A percentile compares a stretch with the other conserved stretches of the same genome.
Evolutionary conservation across 2,797 vertebrate species (phyloP).

Genomic region (Florisuga fusca): DNA sequence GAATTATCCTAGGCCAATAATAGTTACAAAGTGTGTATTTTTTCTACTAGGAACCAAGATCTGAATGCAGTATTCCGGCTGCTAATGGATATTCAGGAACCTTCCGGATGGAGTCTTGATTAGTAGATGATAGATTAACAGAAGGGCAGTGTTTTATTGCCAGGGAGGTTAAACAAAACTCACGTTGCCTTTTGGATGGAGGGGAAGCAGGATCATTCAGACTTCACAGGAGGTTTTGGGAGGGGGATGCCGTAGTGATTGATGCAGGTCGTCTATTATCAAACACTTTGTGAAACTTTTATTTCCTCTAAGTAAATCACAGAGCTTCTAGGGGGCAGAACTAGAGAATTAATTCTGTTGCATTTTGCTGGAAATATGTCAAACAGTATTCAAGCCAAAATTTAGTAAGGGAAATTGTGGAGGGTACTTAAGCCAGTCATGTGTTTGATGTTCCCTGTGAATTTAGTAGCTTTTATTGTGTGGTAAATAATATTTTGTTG

Average conservation of each 20-base stretch:
- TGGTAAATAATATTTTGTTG: constrained; percentile 35
- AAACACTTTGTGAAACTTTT: constrained; percentile 70
- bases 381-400: constrained; percentile 51
- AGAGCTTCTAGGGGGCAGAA: neutral
- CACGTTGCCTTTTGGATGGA: constrained; percentile 54
- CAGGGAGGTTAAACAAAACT: constrained; percentile 74
- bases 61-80: constrained; percentile 58
- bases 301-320: constrained; percentile 77
- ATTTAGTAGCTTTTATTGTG: constrained; percentile 17
- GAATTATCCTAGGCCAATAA: constrained; percentile 14
- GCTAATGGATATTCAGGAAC: constrained; percentile 51
- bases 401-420: constrained; percentile 27
- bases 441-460: neutral
- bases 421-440: neutral
- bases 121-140: constrained; percentile 67
- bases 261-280: constrained; percentile 68
- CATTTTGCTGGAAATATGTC: constrained; percentile 62
- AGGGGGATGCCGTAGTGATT: constrained; percentile 73
- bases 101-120: constrained; percentile 66
- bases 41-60: neutral
- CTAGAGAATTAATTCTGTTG: constrained; percentile 73
- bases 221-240: constrained; percentile 72
- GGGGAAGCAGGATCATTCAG: constrained; percentile 58
- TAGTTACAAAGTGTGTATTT: constrained; percentile 25
- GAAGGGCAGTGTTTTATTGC: constrained; percentile 75